Percentiles rank a stretch among this genome's conserved stretches.
phyloP scores from a whole-genome alignment of 2,113 vertebrate genomes.

The Elaphurus davidianus region DNA sequence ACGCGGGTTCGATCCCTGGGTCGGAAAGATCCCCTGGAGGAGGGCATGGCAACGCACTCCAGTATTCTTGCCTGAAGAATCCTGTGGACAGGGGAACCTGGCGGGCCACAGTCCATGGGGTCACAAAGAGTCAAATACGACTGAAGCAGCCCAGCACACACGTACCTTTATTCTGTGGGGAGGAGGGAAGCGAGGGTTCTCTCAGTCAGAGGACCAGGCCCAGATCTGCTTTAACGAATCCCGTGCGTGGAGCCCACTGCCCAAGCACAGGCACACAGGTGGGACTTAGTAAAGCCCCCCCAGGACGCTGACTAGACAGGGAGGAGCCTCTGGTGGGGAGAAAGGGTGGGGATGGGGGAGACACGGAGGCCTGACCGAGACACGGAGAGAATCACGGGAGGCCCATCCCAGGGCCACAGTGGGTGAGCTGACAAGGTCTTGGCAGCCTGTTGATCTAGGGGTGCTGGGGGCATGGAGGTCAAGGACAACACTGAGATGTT shows the following conservation, averaged over 20 bases:
- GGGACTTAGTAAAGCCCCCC: background rate
- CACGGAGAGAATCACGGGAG: accelerated
- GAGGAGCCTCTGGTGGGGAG: background rate
- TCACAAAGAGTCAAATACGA: background rate
- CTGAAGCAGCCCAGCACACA: background rate
- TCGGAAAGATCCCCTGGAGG: background rate
- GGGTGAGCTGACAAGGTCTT: background rate
- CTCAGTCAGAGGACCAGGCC: background rate
- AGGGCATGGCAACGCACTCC: background rate
- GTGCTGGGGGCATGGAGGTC: background rate
- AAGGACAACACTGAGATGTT: accelerated
- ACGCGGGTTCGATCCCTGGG: accelerated
- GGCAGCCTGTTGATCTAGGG: background rate
- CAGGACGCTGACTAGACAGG: accelerated
- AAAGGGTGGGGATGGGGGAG: background rate
- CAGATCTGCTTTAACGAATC: accelerated
- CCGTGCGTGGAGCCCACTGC: accelerated
- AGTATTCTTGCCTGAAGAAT: background rate
- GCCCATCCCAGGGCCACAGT: background rate
- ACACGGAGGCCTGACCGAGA: background rate
- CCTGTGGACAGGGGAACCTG: background rate
- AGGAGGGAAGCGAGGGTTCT: no score
- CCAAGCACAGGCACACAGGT: background rate
- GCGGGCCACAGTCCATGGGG: background rate
- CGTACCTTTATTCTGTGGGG: background rate